Conservation (phyloP, 2,113 vertebrate genomes). For the Puffinus mauretanicus region DNA sequence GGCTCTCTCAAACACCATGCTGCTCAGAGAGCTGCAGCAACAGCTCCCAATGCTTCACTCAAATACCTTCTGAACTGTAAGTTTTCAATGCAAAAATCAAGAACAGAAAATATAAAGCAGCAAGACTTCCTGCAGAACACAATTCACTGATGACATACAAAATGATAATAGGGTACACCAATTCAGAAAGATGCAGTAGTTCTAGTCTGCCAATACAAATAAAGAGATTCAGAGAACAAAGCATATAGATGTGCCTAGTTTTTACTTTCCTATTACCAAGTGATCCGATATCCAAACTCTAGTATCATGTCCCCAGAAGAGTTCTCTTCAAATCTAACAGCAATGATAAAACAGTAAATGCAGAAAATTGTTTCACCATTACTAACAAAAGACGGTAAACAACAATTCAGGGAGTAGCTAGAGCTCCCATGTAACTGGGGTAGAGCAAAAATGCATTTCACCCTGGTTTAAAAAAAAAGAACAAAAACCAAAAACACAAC, state of each 20-base stretch:
- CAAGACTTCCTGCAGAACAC: background rate
- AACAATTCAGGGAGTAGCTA: background rate
- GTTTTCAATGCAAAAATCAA: background rate
- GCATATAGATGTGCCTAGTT: background rate
- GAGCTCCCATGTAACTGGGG: background rate
- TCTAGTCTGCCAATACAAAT: background rate
- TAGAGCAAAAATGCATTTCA: background rate
- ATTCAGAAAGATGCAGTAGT: background rate
- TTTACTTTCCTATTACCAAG: background rate
- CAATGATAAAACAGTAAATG: background rate
- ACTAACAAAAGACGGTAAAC: background rate
- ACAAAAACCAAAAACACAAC: background rate
- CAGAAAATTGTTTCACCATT: background rate
- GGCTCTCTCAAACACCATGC: background rate
- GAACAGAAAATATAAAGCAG: background rate
- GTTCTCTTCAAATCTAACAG: background rate
- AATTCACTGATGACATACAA: background rate
- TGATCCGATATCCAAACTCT: background rate
- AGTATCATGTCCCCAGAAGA: background rate
- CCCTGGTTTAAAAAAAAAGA: background rate
- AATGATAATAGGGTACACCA: rapidly evolving
- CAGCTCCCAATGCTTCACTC: background rate
- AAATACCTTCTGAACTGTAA: background rate
- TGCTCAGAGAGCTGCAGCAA: background rate
- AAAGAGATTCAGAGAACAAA: background rate